Evolutionary conservation across 2,888 invertebrate genomes (phyloP).

Genomic region (Catonia carolina): DNA sequence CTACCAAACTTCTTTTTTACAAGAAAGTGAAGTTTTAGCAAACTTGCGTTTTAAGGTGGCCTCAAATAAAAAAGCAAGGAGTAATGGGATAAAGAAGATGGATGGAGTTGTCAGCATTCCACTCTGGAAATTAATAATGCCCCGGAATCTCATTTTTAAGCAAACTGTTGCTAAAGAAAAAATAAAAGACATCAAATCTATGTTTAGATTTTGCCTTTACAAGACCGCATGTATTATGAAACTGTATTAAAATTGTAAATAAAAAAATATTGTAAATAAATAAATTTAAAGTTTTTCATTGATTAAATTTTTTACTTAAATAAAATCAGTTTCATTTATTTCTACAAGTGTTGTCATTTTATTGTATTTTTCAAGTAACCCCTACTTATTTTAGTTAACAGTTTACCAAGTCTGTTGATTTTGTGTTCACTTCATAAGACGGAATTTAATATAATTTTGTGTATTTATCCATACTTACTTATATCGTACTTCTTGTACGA

Average conservation of each 20-base stretch:
- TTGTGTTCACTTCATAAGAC: too few relatives aligned
- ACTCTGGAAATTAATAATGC: not conserved
- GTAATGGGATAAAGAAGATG: not conserved
- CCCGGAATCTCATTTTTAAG: not conserved
- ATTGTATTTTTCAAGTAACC: too few relatives aligned
- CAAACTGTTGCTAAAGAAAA: not conserved
- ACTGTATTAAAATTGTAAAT: not conserved
- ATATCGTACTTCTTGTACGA: conserved; percentile 16
- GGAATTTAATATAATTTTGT: too few relatives aligned
- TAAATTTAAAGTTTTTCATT: too few relatives aligned
- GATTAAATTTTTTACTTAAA: too few relatives aligned
- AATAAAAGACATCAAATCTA: conserved; percentile 1
- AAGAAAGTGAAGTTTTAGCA: not conserved
- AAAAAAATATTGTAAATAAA: too few relatives aligned
- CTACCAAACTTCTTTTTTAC: not conserved
- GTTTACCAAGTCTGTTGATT: too few relatives aligned
- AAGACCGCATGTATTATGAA: not conserved
- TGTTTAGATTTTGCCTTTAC: not conserved
- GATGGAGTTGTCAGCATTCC: not conserved
- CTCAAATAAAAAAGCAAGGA: not conserved
- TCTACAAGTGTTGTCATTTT: too few relatives aligned
- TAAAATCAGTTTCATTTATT: too few relatives aligned
- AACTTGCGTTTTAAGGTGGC: not conserved
- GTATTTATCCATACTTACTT: too few relatives aligned
- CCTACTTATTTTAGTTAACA: too few relatives aligned